Percentiles rank a stretch among this genome's conserved stretches.
Conservation (phyloP, 2,888 invertebrate species). For the Ischnura elegans region DNA sequence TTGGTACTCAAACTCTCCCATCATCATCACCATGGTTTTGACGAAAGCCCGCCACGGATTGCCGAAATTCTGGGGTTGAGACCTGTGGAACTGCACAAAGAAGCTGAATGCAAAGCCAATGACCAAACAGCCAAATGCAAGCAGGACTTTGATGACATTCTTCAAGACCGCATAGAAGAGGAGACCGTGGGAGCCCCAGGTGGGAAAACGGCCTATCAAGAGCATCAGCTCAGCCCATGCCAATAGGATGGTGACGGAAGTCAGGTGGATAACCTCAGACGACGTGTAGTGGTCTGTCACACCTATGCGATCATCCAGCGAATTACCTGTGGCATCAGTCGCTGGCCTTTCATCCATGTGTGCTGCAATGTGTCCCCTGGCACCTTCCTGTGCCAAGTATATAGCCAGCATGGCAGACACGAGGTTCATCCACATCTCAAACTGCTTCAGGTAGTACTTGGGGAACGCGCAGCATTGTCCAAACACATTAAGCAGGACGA, state of each 20-base stretch:
- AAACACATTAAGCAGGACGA: slow-evolving; percentile 78
- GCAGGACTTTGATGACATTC: slow-evolving; percentile 78
- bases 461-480: slow-evolving; percentile 76
- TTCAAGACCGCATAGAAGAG: slow-evolving; percentile 81
- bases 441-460: slow-evolving; percentile 79
- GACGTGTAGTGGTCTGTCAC: not conserved
- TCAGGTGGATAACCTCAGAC: slow-evolving; percentile 76
- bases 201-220: slow-evolving; percentile 80
- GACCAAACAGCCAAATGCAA: slow-evolving; percentile 80
- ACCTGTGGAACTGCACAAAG: slow-evolving; percentile 79
- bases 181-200: slow-evolving; percentile 80
- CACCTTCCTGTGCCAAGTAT: not conserved
- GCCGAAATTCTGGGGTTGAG: slow-evolving; percentile 77
- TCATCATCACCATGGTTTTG: slow-evolving; percentile 82
- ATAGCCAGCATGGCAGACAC: slow-evolving; percentile 78
- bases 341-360: not conserved
- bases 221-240: slow-evolving; percentile 82
- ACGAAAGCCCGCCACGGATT: slow-evolving; percentile 78
- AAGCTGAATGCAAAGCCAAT: slow-evolving; percentile 81
- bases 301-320: not conserved
- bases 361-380: not conserved
- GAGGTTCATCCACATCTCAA: slow-evolving; percentile 82
- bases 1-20: slow-evolving; percentile 80
- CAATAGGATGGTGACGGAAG: slow-evolving; percentile 80
- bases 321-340: not conserved